These are phyloP conservation scores for Apaloderma vittatum DNA, from an alignment of 2,113 vertebrate genomes.

Conservation along the genomic window DNA sequence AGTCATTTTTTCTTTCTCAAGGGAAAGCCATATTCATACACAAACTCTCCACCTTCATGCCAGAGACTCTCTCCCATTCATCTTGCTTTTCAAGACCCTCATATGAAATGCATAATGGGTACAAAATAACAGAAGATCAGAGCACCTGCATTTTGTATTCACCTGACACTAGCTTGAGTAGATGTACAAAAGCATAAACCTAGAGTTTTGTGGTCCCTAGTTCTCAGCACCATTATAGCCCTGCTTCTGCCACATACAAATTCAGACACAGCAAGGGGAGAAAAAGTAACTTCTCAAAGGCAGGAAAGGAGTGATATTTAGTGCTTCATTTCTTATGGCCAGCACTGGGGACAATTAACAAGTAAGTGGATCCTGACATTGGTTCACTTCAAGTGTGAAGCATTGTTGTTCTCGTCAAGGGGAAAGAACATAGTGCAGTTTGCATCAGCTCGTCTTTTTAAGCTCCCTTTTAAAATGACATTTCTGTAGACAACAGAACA, in stretches of 20 bases:
- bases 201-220: background rate
- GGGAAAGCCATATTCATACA: background rate
- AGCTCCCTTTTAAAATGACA: background rate
- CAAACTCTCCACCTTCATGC: background rate
- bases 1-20: background rate
- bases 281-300: background rate
- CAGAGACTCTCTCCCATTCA: background rate
- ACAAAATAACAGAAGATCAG: background rate
- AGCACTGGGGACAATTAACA: background rate
- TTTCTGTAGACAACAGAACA: background rate
- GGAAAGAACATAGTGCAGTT: background rate
- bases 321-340: background rate
- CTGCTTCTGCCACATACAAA: background rate
- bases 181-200: background rate
- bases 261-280: no score
- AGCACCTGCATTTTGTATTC: background rate
- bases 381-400: background rate
- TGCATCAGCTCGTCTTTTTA: background rate
- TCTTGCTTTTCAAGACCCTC: background rate
- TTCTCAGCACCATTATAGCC: background rate
- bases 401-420: background rate
- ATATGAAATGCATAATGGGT: background rate
- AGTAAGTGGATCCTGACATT: background rate
- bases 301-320: background rate
- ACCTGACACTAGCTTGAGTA: background rate